Percentiles rank a stretch among this genome's conserved stretches.
Evolutionary conservation across 2,113 vertebrate species (phyloP).

Genomic region (Engraulis encrasicolus): DNA sequence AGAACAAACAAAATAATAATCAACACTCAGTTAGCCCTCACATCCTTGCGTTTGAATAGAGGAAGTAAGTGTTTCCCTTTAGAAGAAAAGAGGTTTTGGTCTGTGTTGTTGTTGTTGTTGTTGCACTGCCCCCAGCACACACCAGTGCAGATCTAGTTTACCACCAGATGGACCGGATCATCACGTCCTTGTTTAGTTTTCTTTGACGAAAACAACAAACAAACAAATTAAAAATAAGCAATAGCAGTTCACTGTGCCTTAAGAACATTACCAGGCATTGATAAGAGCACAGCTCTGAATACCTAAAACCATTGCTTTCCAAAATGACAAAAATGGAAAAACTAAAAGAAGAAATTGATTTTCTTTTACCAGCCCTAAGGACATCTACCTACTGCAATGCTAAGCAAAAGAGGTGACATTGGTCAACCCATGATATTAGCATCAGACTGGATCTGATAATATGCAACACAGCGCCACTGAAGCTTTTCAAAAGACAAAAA

Average conservation of each 20-base stretch:
- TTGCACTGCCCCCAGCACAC: background rate
- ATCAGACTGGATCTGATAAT: constrained; percentile 6
- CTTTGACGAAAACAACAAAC: background rate
- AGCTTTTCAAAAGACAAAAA: background rate
- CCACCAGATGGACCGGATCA: background rate
- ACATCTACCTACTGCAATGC: background rate
- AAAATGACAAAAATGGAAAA: no score
- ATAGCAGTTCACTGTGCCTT: constrained; percentile 1
- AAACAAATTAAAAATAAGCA: background rate
- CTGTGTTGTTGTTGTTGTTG: background rate
- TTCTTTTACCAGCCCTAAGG: background rate
- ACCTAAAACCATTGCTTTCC: background rate
- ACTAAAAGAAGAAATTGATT: background rate
- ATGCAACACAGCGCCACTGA: background rate
- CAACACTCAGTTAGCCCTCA: background rate
- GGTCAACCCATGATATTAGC: background rate
- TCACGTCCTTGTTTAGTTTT: background rate
- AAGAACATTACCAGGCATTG: background rate
- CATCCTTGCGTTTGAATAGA: background rate
- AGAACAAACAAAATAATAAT: background rate
- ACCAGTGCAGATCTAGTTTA: background rate
- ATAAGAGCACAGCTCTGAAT: background rate
- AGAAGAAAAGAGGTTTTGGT: constrained; percentile 1
- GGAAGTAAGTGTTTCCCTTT: constrained; percentile 10
- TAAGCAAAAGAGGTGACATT: background rate